These are phyloP conservation scores for Zelleria hepariella DNA, from an alignment of 2,888 invertebrate species.

Conservation along the genomic window DNA sequence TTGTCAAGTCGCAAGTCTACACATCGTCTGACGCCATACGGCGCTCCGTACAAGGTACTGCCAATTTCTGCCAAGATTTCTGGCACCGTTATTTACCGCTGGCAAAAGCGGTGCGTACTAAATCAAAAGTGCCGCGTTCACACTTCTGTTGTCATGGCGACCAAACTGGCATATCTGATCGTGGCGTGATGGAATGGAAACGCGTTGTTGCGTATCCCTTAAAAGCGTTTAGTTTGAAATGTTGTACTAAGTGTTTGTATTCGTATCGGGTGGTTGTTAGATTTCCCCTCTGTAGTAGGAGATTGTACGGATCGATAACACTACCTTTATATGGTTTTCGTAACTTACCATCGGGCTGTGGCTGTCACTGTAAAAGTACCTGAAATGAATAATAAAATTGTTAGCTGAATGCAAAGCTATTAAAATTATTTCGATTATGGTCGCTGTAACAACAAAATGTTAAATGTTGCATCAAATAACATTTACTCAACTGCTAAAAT, in stretches of 20 bases:
- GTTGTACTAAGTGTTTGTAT: background rate
- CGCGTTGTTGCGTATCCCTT: background rate
- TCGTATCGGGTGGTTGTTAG: background rate
- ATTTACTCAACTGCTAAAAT: too few species aligned
- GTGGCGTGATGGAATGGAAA: constrained; percentile 2
- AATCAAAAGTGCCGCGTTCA: constrained; percentile 55
- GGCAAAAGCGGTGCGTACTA: constrained; percentile 32
- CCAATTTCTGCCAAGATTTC: constrained; percentile 29
- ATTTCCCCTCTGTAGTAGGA: background rate
- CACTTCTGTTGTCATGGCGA: constrained; percentile 41
- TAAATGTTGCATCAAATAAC: too few species aligned
- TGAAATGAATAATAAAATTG: background rate
- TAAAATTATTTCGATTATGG: too few species aligned
- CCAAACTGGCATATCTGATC: constrained; percentile 54
- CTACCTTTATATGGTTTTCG: background rate
- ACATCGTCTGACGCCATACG: background rate
- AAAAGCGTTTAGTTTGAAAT: background rate
- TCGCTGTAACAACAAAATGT: too few species aligned
- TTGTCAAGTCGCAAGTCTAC: constrained; percentile 2
- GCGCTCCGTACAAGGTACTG: constrained; percentile 25
- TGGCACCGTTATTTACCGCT: constrained; percentile 33
- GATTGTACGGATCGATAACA: background rate
- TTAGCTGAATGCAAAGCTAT: too few species aligned
- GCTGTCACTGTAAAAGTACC: background rate
- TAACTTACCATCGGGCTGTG: background rate